Percentiles rank a stretch among this genome's conserved stretches.
Evolutionary conservation across 2,888 invertebrate species (phyloP).

Genomic region (Ceraclea dissimilis): DNA sequence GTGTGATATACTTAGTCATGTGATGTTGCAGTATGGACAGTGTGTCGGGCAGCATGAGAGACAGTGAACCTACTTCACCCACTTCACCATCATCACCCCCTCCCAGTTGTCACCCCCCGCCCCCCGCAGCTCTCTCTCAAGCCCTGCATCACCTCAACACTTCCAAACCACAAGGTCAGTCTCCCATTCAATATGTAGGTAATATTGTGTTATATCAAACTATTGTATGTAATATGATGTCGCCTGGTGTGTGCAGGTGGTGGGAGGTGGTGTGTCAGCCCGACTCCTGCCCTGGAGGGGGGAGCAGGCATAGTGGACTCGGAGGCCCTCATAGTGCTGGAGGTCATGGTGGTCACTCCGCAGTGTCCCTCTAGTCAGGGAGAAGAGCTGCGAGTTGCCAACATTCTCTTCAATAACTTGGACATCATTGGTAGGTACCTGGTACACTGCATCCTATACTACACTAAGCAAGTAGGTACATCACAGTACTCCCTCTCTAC

Average conservation of each 20-base stretch:
- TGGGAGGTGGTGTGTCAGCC: slow-evolving; percentile 29
- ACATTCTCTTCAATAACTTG: slow-evolving; percentile 87
- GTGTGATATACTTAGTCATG: background rate
- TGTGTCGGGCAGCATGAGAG: slow-evolving; percentile 83
- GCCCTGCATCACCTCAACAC: slow-evolving; percentile 33
- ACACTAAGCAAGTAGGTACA: background rate
- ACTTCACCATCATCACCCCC: slow-evolving; percentile 69
- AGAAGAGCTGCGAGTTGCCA: slow-evolving; percentile 63
- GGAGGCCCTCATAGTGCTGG: slow-evolving; percentile 69
- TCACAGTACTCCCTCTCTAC: too few relatives aligned
- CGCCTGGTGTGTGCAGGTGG: slow-evolving; percentile 18
- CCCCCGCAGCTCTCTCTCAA: slow-evolving; percentile 32
- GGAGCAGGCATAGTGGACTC: slow-evolving; percentile 67
- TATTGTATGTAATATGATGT: background rate
- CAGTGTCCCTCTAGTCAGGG: slow-evolving; percentile 37
- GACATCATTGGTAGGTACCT: slow-evolving; percentile 78
- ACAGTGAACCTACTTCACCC: slow-evolving; percentile 88
- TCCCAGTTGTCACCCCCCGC: slow-evolving; percentile 32
- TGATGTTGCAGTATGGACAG: slow-evolving; percentile 71
- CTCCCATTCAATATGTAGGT: too few relatives aligned
- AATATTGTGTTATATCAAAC: too few relatives aligned
- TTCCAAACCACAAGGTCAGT: background rate
- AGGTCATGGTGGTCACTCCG: slow-evolving; percentile 41
- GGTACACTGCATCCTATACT: slow-evolving; percentile 10
- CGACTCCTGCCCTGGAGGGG: slow-evolving; percentile 38